A percentile compares a stretch with the other conserved stretches of the same genome.
These are phyloP conservation scores for Plemyria rubiginata DNA, from an alignment of 2,888 invertebrate species.

Conservation along the genomic window DNA sequence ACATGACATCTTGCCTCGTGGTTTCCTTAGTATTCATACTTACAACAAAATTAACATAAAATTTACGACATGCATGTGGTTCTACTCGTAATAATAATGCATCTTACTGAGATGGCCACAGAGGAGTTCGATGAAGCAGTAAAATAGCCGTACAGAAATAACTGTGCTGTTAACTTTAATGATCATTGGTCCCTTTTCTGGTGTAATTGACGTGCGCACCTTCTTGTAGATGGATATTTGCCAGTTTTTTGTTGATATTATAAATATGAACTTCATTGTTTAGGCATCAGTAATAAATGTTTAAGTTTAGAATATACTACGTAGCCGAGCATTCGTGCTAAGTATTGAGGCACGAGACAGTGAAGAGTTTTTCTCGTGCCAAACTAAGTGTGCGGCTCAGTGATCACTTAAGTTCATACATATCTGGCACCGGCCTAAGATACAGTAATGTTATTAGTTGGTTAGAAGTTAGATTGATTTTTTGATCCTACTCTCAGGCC, in stretches of 20 bases:
- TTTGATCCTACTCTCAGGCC: too few relatives aligned
- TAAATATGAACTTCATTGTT: not conserved
- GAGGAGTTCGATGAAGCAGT: constrained; percentile 29
- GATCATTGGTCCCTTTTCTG: constrained; percentile 13
- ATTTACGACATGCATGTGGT: constrained; percentile 37
- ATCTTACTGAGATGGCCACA: constrained; percentile 25
- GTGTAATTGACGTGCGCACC: constrained; percentile 2
- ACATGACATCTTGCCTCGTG: constrained; percentile 35
- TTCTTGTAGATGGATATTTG: not conserved
- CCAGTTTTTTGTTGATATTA: not conserved
- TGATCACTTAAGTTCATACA: too few relatives aligned
- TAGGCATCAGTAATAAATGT: too few relatives aligned
- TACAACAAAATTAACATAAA: constrained; percentile 40
- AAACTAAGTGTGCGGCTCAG: too few relatives aligned
- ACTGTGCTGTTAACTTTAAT: constrained; percentile 18
- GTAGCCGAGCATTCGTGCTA: too few relatives aligned
- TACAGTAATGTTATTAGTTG: too few relatives aligned
- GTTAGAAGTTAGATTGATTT: too few relatives aligned
- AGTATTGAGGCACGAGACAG: too few relatives aligned
- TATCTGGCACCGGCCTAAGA: too few relatives aligned
- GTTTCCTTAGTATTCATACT: constrained; percentile 31
- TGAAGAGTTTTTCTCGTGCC: too few relatives aligned
- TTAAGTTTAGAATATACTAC: too few relatives aligned
- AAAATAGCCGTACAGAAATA: constrained; percentile 18
- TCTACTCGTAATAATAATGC: constrained; percentile 28